Evolutionary conservation across 2,888 invertebrate genomes (phyloP).

Genomic region (Drosophila austrosaltans): DNA sequence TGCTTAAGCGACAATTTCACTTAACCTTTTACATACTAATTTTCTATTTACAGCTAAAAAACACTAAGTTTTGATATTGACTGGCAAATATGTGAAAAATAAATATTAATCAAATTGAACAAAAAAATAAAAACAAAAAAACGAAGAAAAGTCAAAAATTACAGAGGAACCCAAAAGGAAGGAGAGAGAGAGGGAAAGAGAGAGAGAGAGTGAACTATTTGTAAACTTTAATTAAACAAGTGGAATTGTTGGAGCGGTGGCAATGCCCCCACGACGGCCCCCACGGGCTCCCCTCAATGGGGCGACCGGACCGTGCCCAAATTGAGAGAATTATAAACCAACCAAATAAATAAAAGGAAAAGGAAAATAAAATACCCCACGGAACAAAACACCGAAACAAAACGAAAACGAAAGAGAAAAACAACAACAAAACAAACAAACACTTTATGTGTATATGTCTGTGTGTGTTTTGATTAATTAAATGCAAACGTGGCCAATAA

Average conservation of each 20-base stretch:
- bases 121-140: background rate
- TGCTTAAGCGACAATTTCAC: background rate
- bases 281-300: constrained; percentile 48
- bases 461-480: constrained; percentile 50
- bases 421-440: background rate
- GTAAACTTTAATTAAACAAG: constrained; percentile 23
- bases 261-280: constrained; percentile 59
- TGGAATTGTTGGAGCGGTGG: constrained; percentile 51
- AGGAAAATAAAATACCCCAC: background rate
- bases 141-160: background rate
- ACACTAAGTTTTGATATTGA: background rate
- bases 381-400: background rate
- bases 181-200: background rate
- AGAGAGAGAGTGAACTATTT: background rate
- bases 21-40: background rate
- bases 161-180: background rate
- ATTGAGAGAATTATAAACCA: constrained; percentile 34
- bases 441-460: background rate
- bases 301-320: constrained; percentile 25
- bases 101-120: background rate
- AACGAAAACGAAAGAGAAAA: background rate
- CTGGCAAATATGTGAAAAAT: constrained; percentile 7
- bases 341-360: constrained; percentile 10
- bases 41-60: constrained; percentile 4
- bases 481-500: constrained; percentile 66